A percentile compares a stretch with the other conserved stretches of the same genome.
Evolutionary conservation across 2,113 vertebrate genomes (phyloP).

Genomic region (Pteronura brasiliensis): DNA sequence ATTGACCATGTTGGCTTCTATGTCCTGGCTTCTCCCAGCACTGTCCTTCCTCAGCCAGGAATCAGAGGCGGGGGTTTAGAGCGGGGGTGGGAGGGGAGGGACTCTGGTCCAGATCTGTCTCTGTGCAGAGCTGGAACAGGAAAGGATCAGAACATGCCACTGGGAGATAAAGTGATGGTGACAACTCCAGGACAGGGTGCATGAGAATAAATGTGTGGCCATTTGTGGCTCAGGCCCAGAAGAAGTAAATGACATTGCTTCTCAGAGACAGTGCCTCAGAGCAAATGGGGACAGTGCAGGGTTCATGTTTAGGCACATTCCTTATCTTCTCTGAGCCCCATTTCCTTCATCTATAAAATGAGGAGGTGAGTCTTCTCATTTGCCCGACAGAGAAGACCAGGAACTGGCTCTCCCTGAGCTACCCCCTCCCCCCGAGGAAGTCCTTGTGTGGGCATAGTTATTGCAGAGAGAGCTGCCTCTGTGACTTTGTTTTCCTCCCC

Average conservation of each 20-base stretch:
- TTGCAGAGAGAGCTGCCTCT: neutral
- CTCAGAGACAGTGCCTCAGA: neutral
- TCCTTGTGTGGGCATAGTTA: neutral
- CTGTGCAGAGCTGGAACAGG: neutral
- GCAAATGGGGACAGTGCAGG: neutral
- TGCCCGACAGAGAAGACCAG: neutral
- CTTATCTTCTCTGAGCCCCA: neutral
- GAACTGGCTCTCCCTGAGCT: neutral
- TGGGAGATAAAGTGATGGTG: neutral
- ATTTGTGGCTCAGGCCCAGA: neutral
- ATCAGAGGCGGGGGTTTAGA: neutral
- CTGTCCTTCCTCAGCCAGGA: neutral
- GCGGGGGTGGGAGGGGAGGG: neutral
- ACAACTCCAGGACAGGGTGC: neutral
- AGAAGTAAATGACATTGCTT: neutral
- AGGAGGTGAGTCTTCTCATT: neutral
- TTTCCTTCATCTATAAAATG: neutral
- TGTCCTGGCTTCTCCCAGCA: neutral
- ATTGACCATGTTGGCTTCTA: neutral
- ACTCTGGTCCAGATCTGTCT: neutral
- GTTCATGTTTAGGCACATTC: neutral
- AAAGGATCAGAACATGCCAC: neutral
- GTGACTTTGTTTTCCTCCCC: neutral
- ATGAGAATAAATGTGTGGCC: neutral
- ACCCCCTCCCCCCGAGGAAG: accelerated